Conservation (phyloP, 2,888 invertebrate species). For the Lysandra coridon region DNA sequence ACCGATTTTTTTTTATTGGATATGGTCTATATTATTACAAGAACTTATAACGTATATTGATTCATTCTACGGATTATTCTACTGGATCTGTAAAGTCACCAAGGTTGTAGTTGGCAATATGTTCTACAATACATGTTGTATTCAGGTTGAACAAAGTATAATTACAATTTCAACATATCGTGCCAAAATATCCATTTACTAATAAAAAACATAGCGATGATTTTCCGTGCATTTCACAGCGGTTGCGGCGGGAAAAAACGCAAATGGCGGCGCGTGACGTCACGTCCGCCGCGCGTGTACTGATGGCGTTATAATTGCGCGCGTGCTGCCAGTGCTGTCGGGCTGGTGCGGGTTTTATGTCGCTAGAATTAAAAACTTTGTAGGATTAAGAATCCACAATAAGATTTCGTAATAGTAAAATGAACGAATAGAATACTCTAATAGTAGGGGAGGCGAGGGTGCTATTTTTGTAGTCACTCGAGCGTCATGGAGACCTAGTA, state of each 20-base stretch:
- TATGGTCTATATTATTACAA: no score
- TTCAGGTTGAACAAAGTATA: neutral
- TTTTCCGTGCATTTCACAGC: constrained; percentile 29
- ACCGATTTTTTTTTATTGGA: no score
- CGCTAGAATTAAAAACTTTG: constrained; percentile 6
- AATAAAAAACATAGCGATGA: constrained; percentile 25
- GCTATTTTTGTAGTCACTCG: no score
- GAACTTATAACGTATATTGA: no score
- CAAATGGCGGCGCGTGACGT: constrained; percentile 49
- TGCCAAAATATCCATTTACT: constrained; percentile 24
- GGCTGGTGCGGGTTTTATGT: neutral
- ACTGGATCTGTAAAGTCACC: no score
- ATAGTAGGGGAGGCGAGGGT: no score
- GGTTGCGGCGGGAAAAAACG: constrained; percentile 46
- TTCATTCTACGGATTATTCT: no score
- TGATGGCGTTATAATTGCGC: constrained; percentile 47
- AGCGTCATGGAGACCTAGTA: no score
- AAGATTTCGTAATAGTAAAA: no score
- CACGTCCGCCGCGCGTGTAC: constrained; percentile 45
- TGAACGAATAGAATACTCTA: no score
- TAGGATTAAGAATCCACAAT: neutral
- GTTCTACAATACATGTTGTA: neutral
- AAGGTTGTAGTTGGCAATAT: neutral
- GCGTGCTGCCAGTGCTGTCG: constrained; percentile 2
- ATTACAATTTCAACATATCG: neutral